These are phyloP conservation scores for Orthonyx spaldingii DNA, from an alignment of 2,113 vertebrate genomes.

Conservation along the genomic window DNA sequence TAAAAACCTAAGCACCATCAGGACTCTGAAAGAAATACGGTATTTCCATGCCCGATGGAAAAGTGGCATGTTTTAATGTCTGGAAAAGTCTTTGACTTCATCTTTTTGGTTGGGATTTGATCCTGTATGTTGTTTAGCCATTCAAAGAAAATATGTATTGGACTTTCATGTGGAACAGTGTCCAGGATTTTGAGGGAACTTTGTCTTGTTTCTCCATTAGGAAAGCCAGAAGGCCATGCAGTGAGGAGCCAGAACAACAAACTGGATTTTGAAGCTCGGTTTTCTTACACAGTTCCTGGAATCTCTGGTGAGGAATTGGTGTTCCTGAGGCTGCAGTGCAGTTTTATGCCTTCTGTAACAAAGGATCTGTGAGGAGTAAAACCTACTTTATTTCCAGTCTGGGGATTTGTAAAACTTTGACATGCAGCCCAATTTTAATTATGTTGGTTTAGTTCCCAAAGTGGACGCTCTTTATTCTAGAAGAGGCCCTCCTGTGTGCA, in stretches of 20 bases:
- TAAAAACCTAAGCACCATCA: background rate
- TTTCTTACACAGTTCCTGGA: background rate
- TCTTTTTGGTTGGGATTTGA: background rate
- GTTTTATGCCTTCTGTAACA: background rate
- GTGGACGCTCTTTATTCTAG: background rate
- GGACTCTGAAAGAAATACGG: background rate
- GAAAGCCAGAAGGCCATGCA: background rate
- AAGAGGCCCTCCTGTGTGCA: background rate
- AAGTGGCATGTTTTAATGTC: background rate
- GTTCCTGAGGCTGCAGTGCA: background rate
- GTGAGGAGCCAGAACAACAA: background rate
- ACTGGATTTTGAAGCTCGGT: background rate
- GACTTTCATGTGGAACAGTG: background rate
- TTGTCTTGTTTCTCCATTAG: background rate
- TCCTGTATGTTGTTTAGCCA: background rate
- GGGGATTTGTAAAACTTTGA: background rate
- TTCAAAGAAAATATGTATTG: background rate
- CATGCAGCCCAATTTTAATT: background rate
- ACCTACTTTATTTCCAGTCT: background rate
- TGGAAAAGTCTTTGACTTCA: background rate
- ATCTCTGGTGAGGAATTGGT: background rate
- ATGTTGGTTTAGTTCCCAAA: background rate
- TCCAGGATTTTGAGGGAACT: background rate
- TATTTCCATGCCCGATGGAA: background rate
- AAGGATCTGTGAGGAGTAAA: background rate